Evolutionary conservation across 2,113 vertebrate species (phyloP).

Genomic region (Oenanthe melanoleuca): DNA sequence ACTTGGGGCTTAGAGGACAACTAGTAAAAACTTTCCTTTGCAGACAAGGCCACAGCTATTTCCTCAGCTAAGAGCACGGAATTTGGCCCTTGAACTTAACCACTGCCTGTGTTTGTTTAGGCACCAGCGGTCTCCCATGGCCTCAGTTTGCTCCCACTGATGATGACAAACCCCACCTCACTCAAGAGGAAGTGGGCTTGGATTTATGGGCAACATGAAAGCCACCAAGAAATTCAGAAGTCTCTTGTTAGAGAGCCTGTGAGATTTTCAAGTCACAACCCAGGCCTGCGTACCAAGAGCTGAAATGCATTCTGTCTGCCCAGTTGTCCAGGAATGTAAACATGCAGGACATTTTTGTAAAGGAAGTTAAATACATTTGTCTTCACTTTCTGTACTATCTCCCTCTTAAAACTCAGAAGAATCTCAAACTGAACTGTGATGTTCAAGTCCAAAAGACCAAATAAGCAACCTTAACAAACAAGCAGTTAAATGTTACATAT

Average conservation of each 20-base stretch:
- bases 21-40: slow-evolving; percentile 39
- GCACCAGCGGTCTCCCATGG: neutral
- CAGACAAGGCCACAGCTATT: slow-evolving; percentile 66
- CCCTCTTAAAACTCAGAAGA: neutral
- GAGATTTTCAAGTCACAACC: neutral
- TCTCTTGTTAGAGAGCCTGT: neutral
- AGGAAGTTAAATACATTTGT: neutral
- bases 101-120: slow-evolving; percentile 50
- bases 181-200: slow-evolving; percentile 5
- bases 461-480: neutral
- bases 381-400: neutral
- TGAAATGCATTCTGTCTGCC: neutral
- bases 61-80: slow-evolving; percentile 55
- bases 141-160: slow-evolving; percentile 28
- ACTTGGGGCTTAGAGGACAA: neutral
- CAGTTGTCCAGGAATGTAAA: neutral
- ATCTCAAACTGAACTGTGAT: neutral
- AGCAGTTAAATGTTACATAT: neutral
- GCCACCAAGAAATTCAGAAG: slow-evolving; percentile 33
- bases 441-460: neutral
- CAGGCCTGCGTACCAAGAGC: neutral
- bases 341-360: neutral
- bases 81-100: slow-evolving; percentile 62
- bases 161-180: slow-evolving; percentile 3
- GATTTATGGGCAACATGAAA: slow-evolving; percentile 37